A percentile compares a stretch with the other conserved stretches of the same genome.
These are phyloP conservation scores for Enoplosus armatus DNA, from an alignment of 2,797 vertebrate genomes.

Conservation along the genomic window DNA sequence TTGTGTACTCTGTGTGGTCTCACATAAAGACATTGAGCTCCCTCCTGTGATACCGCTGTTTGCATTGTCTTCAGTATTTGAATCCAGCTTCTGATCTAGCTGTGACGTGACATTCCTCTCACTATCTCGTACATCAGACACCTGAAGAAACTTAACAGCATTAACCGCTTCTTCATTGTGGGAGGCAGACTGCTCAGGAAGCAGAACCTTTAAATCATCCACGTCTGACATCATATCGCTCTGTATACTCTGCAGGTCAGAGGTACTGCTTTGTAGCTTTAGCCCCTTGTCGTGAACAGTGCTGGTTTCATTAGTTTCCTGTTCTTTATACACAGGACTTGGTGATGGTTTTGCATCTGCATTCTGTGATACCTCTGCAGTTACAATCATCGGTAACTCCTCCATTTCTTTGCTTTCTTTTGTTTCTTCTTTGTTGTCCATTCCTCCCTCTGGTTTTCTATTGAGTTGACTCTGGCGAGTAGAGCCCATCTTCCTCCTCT, in stretches of 20 bases:
- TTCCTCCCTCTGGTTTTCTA: slow-evolving; percentile 35
- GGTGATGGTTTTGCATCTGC: slow-evolving; percentile 25
- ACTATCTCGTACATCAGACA: slow-evolving; percentile 3
- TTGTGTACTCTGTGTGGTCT: slow-evolving; percentile 17
- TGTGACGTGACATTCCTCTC: slow-evolving; percentile 11
- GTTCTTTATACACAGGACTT: background rate
- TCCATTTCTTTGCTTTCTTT: slow-evolving; percentile 12
- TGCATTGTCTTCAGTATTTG: slow-evolving; percentile 7
- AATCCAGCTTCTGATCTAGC: background rate
- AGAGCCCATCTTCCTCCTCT: slow-evolving; percentile 78
- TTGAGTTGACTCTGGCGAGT: slow-evolving; percentile 57
- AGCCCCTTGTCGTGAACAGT: background rate
- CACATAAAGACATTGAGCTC: slow-evolving; percentile 3
- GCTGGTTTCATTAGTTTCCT: slow-evolving; percentile 11
- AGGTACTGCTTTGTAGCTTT: slow-evolving; percentile 3
- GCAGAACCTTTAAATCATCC: background rate
- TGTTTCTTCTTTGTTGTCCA: slow-evolving; percentile 5
- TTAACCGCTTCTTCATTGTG: slow-evolving; percentile 14
- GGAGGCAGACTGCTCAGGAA: slow-evolving; percentile 25
- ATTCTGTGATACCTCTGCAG: slow-evolving; percentile 11
- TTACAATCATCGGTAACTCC: slow-evolving; percentile 14
- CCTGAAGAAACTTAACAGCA: background rate
- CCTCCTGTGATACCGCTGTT: background rate
- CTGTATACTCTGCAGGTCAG: slow-evolving; percentile 9
- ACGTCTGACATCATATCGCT: slow-evolving; percentile 1